Evolutionary conservation across 2,113 vertebrate species (phyloP).

Genomic region (Boleophthalmus pectinirostris): DNA sequence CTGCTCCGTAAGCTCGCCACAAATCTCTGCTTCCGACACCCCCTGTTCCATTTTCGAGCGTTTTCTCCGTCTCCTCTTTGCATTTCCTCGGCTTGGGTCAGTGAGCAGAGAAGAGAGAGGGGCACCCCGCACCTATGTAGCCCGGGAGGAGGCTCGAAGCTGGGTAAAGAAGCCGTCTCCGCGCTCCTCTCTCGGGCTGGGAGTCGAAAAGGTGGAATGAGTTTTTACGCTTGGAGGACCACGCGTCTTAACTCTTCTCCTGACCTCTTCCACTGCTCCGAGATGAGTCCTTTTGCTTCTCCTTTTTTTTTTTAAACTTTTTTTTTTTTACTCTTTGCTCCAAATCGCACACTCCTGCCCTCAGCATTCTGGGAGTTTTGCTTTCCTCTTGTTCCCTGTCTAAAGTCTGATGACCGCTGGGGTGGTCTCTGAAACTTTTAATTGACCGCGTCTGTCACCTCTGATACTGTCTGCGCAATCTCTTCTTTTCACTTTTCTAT

Average conservation of each 20-base stretch:
- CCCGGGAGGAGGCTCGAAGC: conserved; percentile 22
- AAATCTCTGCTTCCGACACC: conserved; percentile 8
- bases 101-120: conserved; percentile 24
- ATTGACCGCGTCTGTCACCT: conserved; percentile 40
- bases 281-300: conserved; percentile 36
- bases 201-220: conserved; percentile 66
- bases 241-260: conserved; percentile 44
- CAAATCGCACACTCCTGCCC: conserved; percentile 16
- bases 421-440: conserved; percentile 44
- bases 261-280: conserved; percentile 51
- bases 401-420: conserved; percentile 37
- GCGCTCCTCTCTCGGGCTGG: conserved; percentile 5
- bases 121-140: conserved; percentile 13
- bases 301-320: conserved; percentile 15
- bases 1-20: background rate
- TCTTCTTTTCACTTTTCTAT: conserved; percentile 27
- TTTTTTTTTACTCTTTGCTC: conserved; percentile 7
- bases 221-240: conserved; percentile 59
- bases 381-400: conserved; percentile 24
- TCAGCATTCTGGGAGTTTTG: conserved; percentile 7
- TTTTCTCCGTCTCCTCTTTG: conserved; percentile 2
- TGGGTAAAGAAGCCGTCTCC: conserved; percentile 20
- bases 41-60: background rate
- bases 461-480: conserved; percentile 24
- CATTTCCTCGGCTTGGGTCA: conserved; percentile 28